phyloP scores from a whole-genome alignment of 2,888 invertebrate species.

The Poecilobothrus nobilitatus region DNA sequence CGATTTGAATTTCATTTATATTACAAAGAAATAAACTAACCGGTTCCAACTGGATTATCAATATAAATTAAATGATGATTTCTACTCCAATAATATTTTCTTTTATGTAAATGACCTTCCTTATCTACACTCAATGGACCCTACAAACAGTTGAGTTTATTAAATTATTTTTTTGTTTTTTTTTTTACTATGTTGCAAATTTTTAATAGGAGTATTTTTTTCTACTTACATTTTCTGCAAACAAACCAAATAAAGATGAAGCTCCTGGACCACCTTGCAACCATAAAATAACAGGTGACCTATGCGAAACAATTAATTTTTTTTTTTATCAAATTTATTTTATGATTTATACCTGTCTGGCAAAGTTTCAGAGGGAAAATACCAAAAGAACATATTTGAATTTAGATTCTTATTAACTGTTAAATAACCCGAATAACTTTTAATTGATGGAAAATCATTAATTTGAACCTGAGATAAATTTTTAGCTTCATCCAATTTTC shows the following conservation, averaged over 20 bases:
- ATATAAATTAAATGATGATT: slow-evolving; percentile 56
- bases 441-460: slow-evolving; percentile 34
- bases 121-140: slow-evolving; percentile 53
- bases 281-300: slow-evolving; percentile 50
- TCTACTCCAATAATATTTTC: slow-evolving; percentile 66
- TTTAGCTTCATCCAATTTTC: slow-evolving; percentile 38
- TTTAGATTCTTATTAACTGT: slow-evolving; percentile 65
- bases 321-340: slow-evolving; percentile 46
- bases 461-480: slow-evolving; percentile 31
- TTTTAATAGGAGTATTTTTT: not conserved
- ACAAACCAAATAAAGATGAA: slow-evolving; percentile 51
- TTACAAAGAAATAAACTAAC: slow-evolving; percentile 27
- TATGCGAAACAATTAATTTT: slow-evolving; percentile 14
- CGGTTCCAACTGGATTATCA: slow-evolving; percentile 60
- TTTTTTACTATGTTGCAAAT: slow-evolving; percentile 32
- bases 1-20: not conserved
- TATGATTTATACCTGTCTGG: slow-evolving; percentile 30
- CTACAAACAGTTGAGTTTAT: not conserved
- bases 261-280: slow-evolving; percentile 54
- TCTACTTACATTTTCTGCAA: slow-evolving; percentile 49
- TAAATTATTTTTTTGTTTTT: slow-evolving; percentile 14
- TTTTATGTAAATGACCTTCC: slow-evolving; percentile 39
- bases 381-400: slow-evolving; percentile 80
- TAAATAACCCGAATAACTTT: slow-evolving; percentile 47
- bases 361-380: slow-evolving; percentile 52